Base-by-base conservation (phyloP, 2,888 invertebrate genomes). In the Melolontha melolontha region DNA sequence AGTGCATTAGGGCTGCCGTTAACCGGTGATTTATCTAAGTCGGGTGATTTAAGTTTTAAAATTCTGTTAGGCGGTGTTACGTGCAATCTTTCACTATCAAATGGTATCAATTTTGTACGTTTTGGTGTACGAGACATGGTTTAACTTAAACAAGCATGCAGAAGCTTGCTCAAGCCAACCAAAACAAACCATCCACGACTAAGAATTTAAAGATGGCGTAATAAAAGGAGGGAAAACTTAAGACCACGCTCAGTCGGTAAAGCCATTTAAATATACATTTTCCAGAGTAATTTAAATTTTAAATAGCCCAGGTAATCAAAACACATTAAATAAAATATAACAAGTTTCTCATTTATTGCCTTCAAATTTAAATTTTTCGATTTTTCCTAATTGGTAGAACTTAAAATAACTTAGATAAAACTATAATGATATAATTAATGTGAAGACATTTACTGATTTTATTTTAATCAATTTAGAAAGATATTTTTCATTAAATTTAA, bases 101-200 rank as follows among this genome's bases (percentile, higher is more conserved):
- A 69, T 44, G 42, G 54, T 29, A 51, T 57, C 51, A 66, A 62
- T 71, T 71, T 74, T 12, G 70, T 65, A 17, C 74, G 71, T 68
- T 74, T 74, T 67, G 74, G 74, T 59, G 74, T 74, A 55, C 69
- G 71, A 71, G 68, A 68, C 74, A 74, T 74, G 65, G 68, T 73
- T 70, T 71, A 67, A 66, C 52, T 70, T 62, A 44, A 59, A 64
- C 67, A 70, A 70, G 49, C 70, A 54, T 59, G 63, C 63, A 70
- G 67, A 64, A 68, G 68, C 57, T 40, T 27, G 55, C 59, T 52
- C 70, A 66, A 66, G 67, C 70, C 70, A 67, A 72, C 69, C 66
- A 70, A 74, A 71, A 70, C 71, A 68, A 74, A 71, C 69, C 71
- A 68, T 71, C 71, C 67, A 73, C 74, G 71, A 70, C 66, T 51